These are phyloP conservation scores for Acrobasis suavella DNA, from an alignment of 2,888 invertebrate species.

Conservation along the genomic window DNA sequence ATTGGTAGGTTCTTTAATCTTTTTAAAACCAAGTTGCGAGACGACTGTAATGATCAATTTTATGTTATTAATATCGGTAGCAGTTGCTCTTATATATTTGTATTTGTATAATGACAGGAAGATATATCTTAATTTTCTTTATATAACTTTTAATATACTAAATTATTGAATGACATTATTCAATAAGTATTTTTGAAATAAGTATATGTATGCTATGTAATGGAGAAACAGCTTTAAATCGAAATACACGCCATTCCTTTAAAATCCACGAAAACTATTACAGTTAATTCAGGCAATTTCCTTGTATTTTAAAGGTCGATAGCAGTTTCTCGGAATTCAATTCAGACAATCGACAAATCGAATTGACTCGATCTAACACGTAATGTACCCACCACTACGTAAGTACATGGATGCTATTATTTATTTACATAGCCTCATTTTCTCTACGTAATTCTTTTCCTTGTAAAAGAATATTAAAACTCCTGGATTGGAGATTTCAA, in stretches of 20 bases:
- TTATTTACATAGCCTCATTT: slow-evolving; percentile 78
- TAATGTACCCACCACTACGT: slow-evolving; percentile 59
- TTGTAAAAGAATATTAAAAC: slow-evolving; percentile 77
- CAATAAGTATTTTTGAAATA: no score
- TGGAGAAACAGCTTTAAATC: not conserved
- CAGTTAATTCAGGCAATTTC: slow-evolving; percentile 37
- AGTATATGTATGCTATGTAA: not conserved
- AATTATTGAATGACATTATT: no score
- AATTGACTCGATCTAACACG: slow-evolving; percentile 74
- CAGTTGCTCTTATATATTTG: no score
- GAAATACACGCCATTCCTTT: slow-evolving; percentile 24
- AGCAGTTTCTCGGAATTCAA: slow-evolving; percentile 49
- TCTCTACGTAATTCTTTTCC: slow-evolving; percentile 78
- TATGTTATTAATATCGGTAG: no score
- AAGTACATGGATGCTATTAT: slow-evolving; percentile 61
- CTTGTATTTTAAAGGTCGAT: slow-evolving; percentile 62
- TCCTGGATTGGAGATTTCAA: slow-evolving; percentile 57
- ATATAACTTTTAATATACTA: no score
- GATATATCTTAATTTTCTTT: no score
- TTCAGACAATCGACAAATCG: slow-evolving; percentile 68
- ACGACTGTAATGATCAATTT: no score
- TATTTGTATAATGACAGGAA: no score
- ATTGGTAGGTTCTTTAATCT: no score
- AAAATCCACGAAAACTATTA: slow-evolving; percentile 33
- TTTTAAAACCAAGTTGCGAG: no score